phyloP scores from a whole-genome alignment of 2,888 invertebrate species.

The Phragmatobia fuliginosa region DNA sequence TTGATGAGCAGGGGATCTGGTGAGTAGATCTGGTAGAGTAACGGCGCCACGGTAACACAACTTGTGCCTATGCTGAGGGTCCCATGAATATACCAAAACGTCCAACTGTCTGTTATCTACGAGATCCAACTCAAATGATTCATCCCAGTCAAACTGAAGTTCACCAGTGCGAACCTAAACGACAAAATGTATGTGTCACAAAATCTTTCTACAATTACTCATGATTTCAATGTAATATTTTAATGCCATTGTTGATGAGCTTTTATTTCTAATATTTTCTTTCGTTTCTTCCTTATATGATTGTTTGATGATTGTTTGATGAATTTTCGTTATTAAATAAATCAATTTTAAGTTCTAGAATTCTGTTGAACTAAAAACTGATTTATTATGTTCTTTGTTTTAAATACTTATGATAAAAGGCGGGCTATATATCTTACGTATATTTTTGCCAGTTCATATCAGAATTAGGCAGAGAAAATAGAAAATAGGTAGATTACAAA shows the following conservation, averaged over 20 bases:
- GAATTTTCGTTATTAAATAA: no score
- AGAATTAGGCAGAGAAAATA: background rate
- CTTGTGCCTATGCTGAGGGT: slow-evolving; percentile 98
- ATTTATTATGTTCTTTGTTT: background rate
- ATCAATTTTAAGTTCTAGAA: background rate
- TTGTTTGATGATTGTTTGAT: no score
- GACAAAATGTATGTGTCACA: background rate
- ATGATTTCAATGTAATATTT: background rate
- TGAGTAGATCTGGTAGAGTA: slow-evolving; percentile 92
- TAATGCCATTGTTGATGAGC: no score
- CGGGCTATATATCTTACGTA: background rate
- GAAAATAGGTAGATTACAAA: background rate
- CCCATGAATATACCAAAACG: slow-evolving; percentile 99
- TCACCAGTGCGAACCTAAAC: slow-evolving; percentile 94
- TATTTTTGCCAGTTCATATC: background rate
- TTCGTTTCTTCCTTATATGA: no score
- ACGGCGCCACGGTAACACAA: slow-evolving; percentile 97
- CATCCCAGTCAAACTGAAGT: slow-evolving; percentile 99
- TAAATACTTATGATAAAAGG: no score
- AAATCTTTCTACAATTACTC: background rate
- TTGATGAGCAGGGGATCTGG: slow-evolving; percentile 94
- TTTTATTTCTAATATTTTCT: no score
- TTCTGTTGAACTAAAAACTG: background rate
- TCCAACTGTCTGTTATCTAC: slow-evolving; percentile 98
- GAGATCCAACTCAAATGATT: slow-evolving; percentile 98